Base-by-base conservation (phyloP, 1,140 invertebrate genomes). In the Neelides sp. region DNA sequence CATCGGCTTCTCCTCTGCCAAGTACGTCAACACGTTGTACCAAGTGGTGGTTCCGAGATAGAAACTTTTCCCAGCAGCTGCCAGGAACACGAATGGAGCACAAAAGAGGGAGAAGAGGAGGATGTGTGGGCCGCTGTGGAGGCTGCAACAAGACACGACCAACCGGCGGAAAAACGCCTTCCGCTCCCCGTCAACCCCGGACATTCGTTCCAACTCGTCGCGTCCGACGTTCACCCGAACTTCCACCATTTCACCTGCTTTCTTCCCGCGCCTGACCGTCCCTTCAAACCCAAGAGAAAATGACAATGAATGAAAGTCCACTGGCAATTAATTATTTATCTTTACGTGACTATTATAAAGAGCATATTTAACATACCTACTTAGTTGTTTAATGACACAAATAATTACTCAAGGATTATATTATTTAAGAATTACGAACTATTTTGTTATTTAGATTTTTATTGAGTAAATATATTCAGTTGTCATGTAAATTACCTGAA, bases 21-120 rank as follows among this genome's bases (percentile, higher is more conserved):
- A 74, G 66, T 77, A 77, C 43, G 76, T 73, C 61, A 81, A 79
- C 50, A 82, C 73, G 62, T 83, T 84, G 62, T 83, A 83, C 80
- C 80, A 83, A 32, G 80, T 80, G 55, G 82, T 66, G 1, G 80
- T 81, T 27, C 81, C 80, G 54, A 81, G 75, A 60, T 83, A 83
- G 65, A 85, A 83, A 3, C 79, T 78, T 60, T 82, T 79, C 27
- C 73, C 63, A 13, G 74, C 65, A 17, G 81, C 79, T 40, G 79
- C 66, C 19, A 76, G 50, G 23, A 76, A 71, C 15, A 80, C 74
- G 66, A 80, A 69, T 15, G 82, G 82, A 55, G 77, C 70, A 61
- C 76, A 80, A 1, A 83, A 32, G 12, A 83, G 51, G 42, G 76
- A 77, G 58, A 80, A 75, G 0, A 82, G 41, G 43, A 78, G 70